phyloP scores from a whole-genome alignment of 2,113 vertebrate genomes.

The Casuarius casuarius region DNA sequence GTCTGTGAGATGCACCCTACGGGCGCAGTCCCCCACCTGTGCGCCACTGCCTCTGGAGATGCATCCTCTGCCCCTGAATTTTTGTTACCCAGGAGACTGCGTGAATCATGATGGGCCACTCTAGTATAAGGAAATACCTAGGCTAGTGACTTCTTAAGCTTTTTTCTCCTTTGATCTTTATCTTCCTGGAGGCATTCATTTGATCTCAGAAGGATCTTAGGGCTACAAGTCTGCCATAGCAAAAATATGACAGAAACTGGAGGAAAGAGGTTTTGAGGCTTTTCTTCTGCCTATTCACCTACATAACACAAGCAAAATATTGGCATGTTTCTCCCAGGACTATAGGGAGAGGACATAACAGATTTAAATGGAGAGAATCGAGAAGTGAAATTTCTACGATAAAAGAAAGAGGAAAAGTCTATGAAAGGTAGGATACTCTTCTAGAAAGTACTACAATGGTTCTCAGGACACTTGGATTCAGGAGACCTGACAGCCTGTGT shows the following conservation, averaged over 20 bases:
- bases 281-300: constrained; percentile 37
- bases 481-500: background rate
- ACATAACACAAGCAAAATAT: constrained; percentile 44
- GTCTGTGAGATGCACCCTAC: background rate
- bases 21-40: background rate
- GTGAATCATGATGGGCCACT: constrained; percentile 27
- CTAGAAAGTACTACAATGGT: background rate
- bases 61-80: background rate
- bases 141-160: constrained; percentile 63
- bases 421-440: background rate
- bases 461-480: background rate
- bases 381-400: background rate
- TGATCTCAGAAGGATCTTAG: constrained; percentile 68
- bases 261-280: constrained; percentile 43
- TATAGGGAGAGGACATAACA: background rate
- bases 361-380: background rate
- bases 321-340: constrained; percentile 36
- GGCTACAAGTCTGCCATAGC: constrained; percentile 55
- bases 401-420: background rate
- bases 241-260: constrained; percentile 23
- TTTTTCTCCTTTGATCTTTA: constrained; percentile 58
- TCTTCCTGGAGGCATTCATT: constrained; percentile 69
- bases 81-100: constrained; percentile 35
- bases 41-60: background rate
- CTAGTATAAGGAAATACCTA: constrained; percentile 45